Conservation (phyloP, 2,888 invertebrate species). For the Petrophora chlorosata region DNA sequence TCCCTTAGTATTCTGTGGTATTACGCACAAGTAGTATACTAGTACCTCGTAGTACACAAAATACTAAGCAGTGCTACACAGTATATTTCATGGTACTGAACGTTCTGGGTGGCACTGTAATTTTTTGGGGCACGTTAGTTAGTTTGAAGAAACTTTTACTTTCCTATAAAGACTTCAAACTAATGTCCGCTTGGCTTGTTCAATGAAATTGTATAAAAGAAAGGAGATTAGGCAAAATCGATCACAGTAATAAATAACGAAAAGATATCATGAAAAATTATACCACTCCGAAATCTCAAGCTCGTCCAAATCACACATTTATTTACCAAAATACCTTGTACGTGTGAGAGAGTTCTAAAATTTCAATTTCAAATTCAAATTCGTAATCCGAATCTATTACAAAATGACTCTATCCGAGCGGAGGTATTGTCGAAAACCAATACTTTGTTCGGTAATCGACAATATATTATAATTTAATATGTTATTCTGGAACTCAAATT, state of each 20-base stretch:
- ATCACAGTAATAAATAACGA: constrained; percentile 3
- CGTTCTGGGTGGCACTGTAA: too few species aligned
- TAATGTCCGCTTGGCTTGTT: too few species aligned
- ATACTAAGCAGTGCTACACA: too few species aligned
- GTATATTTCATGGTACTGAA: too few species aligned
- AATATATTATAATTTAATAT: constrained; percentile 59
- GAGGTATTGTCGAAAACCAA: constrained; percentile 54
- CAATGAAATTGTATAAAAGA: too few species aligned
- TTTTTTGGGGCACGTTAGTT: too few species aligned
- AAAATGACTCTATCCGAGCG: constrained; percentile 62
- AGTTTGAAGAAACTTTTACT: too few species aligned
- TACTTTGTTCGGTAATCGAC: constrained; percentile 44
- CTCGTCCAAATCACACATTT: constrained; percentile 27
- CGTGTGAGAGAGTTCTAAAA: constrained; percentile 34
- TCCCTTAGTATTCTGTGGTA: too few species aligned
- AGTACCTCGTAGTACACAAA: too few species aligned
- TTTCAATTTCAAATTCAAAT: constrained; percentile 54
- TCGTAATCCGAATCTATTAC: constrained; percentile 47
- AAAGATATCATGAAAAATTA: constrained; percentile 14
- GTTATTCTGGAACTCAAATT: constrained; percentile 51
- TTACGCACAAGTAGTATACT: too few species aligned
- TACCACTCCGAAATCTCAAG: constrained; percentile 1
- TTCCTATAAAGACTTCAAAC: too few species aligned
- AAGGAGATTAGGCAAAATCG: constrained; percentile 10
- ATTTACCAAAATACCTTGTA: constrained; percentile 20